A percentile compares a stretch with the other conserved stretches of the same genome.
Evolutionary conservation across 2,797 vertebrate genomes (phyloP).

Genomic region (Threskiornis aethiopicus): DNA sequence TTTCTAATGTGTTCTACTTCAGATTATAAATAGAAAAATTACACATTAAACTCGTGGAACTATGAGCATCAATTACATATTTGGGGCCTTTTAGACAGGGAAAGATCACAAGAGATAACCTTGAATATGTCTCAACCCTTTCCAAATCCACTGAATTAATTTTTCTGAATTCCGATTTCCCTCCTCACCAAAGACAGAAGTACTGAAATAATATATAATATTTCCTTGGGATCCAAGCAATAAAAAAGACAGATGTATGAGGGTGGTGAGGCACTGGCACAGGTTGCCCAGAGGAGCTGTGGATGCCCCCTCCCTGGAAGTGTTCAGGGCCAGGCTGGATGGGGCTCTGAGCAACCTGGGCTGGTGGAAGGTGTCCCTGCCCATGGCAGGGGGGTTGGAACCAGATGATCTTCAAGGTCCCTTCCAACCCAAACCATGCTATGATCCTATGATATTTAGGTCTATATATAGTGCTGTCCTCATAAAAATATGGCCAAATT

Average conservation of each 20-base stretch:
- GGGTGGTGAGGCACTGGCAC: too few relatives aligned
- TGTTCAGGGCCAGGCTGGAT: too few relatives aligned
- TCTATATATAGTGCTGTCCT: neutral
- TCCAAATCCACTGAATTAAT: neutral
- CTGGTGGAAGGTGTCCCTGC: too few relatives aligned
- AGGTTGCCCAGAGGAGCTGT: too few relatives aligned
- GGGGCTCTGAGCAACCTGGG: too few relatives aligned
- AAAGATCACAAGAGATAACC: neutral
- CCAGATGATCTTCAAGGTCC: too few relatives aligned
- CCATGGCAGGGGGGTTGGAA: too few relatives aligned
- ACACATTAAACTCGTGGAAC: neutral
- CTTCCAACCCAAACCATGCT: too few relatives aligned
- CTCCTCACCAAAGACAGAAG: neutral
- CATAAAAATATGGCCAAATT: neutral
- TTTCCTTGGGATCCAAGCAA: neutral
- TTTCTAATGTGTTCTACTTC: neutral
- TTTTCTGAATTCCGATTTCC: neutral
- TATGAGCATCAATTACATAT: neutral
- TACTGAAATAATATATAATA: neutral
- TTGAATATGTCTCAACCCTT: neutral
- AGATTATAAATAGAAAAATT: neutral
- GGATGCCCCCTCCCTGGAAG: too few relatives aligned
- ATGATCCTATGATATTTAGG: neutral
- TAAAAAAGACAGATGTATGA: neutral
- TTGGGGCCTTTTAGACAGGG: neutral